These are phyloP conservation scores for Brachionichthys hirsutus DNA, from an alignment of 2,113 vertebrate genomes.

Conservation along the genomic window DNA sequence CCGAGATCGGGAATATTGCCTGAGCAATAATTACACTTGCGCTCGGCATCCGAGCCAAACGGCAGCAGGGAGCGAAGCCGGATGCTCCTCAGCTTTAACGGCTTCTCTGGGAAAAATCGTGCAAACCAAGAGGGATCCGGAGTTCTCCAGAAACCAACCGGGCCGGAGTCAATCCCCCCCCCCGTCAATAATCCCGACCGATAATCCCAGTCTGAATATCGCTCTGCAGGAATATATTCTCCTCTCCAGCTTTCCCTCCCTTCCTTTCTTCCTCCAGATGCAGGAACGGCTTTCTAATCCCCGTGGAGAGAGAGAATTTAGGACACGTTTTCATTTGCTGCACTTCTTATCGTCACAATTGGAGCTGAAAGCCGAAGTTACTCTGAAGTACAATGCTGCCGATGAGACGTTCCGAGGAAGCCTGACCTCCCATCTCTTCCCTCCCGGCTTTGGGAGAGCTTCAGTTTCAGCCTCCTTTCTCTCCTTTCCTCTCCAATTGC, in stretches of 20 bases:
- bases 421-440: constrained; percentile 7
- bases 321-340: constrained; percentile 53
- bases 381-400: constrained; percentile 33
- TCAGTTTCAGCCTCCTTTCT: constrained; percentile 13
- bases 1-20: constrained; percentile 33
- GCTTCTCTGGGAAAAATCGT: constrained; percentile 50
- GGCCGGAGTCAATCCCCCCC: constrained; percentile 46
- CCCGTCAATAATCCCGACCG: constrained; percentile 49
- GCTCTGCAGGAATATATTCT: constrained; percentile 15
- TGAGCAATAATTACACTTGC: constrained; percentile 44
- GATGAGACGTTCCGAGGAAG: constrained; percentile 47
- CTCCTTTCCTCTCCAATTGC: constrained; percentile 30
- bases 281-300: constrained; percentile 46
- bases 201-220: constrained; percentile 25
- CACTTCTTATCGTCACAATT: constrained; percentile 46
- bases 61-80: constrained; percentile 24
- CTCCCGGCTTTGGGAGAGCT: constrained; percentile 17
- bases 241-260: background rate
- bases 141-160: constrained; percentile 47
- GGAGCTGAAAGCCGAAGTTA: constrained; percentile 46
- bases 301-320: constrained; percentile 51
- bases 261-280: background rate
- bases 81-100: constrained; percentile 40
- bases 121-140: constrained; percentile 58
- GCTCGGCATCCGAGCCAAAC: constrained; percentile 35